Evolutionary conservation across 2,113 vertebrate genomes (phyloP), one percentile per base, ranked within the genome.

Genomic region (Lanius ludovicianus): DNA sequence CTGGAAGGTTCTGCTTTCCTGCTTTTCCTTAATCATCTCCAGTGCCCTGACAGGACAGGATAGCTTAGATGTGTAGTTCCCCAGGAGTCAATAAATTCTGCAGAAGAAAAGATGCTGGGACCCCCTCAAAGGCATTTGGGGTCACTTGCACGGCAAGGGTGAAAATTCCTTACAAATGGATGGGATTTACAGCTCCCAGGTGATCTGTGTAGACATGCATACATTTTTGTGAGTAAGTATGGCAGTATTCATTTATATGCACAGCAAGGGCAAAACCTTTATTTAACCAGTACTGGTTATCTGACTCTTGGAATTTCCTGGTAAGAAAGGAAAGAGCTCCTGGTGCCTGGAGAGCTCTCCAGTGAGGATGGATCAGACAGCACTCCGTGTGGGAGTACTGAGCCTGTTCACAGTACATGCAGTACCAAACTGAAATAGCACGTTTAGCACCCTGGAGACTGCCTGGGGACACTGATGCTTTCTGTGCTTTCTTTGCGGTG

Each of bases 341-440:
- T 64, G 49, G 90, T 57, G 89, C 39, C 67, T 86, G 23, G 56
- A 92, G 83, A 69, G 53, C 50, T 86, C 75, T 41, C 13, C 56
- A 64, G 12, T 5, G 33, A 20, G 68, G 19, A 8, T 37, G 78
- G 73, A 84, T 74, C 80, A 96, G 94, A 47, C 86, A 93, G 96
- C 81, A 55, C 60, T 73, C 25, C 4, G 65, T 55, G 88, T 96
- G 89, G 74, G 87, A 93, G 84, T 95, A 17, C 39, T 31, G 87
- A 90, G 78, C 20, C 59, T 79, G 14, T 9, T 50, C 6, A 78
- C 79, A 33, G 96, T 69, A 97, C 96, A 92, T 50, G 70, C 64
- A 74, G 94, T 91, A 74, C 88, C 30, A 28, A 50, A 71, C 80
- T 83, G 74, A 96, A 96, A 96, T 60, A 95, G 95, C 80, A 53